phyloP scores from a whole-genome alignment of 37 sponge, comb jelly and placozoan species.

The Cladorhizidae sp. region DNA sequence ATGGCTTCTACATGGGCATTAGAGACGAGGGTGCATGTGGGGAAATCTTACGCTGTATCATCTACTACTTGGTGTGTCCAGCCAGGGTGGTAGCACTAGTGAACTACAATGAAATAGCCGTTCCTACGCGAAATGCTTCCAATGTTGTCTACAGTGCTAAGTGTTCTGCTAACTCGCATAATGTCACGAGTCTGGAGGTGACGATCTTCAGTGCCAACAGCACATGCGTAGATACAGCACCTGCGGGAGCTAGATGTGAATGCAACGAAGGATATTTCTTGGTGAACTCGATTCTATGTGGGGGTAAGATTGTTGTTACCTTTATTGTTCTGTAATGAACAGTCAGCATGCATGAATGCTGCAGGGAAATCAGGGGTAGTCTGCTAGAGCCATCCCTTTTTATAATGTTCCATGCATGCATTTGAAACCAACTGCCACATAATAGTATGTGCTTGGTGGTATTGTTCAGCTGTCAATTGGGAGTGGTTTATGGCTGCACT shows the following conservation, averaged over 20 bases:
- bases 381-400: too few species aligned
- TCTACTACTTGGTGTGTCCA: background rate
- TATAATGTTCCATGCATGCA: too few species aligned
- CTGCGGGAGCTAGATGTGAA: background rate
- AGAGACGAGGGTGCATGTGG: constrained; percentile 1
- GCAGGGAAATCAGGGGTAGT: too few species aligned
- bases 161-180: constrained; percentile 1
- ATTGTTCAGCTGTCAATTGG: too few species aligned
- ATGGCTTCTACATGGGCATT: constrained; percentile 7
- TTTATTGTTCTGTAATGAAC: too few species aligned
- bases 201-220: background rate
- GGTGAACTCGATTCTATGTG: background rate
- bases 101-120: background rate
- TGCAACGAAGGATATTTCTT: constrained; percentile 1
- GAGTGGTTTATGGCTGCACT: too few species aligned
- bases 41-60: background rate
- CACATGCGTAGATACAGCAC: background rate
- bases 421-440: too few species aligned
- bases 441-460: too few species aligned
- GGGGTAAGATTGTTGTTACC: too few species aligned
- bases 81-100: constrained; percentile 1
- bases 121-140: background rate
- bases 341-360: too few species aligned
- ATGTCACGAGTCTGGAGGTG: constrained; percentile 3
- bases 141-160: background rate